A percentile compares a stretch with the other conserved stretches of the same genome.
phyloP scores from a whole-genome alignment of 2,888 invertebrate species.

The Choreutis nemorana region DNA sequence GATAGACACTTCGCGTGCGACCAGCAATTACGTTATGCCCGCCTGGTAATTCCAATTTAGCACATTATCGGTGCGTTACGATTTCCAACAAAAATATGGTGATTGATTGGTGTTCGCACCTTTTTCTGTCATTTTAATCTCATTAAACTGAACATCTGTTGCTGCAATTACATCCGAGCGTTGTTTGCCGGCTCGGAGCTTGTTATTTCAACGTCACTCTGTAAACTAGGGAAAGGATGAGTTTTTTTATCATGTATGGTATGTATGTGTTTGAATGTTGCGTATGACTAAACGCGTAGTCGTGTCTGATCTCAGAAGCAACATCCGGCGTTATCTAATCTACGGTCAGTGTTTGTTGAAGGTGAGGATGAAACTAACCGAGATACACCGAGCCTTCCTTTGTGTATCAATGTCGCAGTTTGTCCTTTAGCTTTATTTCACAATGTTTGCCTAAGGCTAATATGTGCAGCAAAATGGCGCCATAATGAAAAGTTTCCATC shows the following conservation, averaged over 20 bases:
- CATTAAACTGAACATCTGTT: constrained; percentile 35
- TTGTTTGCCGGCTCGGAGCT: neutral
- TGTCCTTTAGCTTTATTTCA: constrained; percentile 19
- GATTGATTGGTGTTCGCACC: constrained; percentile 49
- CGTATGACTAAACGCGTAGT: constrained; percentile 19
- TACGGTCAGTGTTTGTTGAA: constrained; percentile 57
- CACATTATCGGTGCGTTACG: constrained; percentile 56
- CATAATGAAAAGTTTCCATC: neutral
- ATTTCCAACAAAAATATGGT: constrained; percentile 38
- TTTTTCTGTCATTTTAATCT: constrained; percentile 29
- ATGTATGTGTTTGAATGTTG: constrained; percentile 23
- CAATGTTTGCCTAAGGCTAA: constrained; percentile 2
- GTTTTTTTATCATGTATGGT: constrained; percentile 23
- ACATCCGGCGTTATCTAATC: constrained; percentile 62
- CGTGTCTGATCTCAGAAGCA: constrained; percentile 31
- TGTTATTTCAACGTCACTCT: constrained; percentile 3
- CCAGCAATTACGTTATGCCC: constrained; percentile 43
- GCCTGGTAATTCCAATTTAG: constrained; percentile 50
- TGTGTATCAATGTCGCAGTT: constrained; percentile 12
- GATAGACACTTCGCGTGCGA: constrained; percentile 64
- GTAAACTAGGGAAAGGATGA: constrained; percentile 22
- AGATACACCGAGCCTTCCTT: constrained; percentile 34
- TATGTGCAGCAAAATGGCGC: constrained; percentile 1
- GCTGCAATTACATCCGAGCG: constrained; percentile 18
- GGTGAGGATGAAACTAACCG: constrained; percentile 32